Evolutionary conservation across 1,140 invertebrate species (phyloP).

Genomic region (Adelges cooleyi): DNA sequence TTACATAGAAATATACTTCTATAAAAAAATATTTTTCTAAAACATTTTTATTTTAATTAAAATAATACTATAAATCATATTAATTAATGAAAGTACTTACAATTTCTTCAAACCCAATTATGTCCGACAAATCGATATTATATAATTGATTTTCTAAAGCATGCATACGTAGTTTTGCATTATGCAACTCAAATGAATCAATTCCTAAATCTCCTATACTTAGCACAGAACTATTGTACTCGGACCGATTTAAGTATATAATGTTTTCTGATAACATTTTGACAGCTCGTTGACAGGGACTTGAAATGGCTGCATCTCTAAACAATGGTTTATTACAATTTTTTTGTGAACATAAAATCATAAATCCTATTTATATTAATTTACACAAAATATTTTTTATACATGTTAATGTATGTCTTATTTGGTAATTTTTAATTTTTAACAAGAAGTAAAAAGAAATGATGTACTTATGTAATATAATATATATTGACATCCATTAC

Average conservation of each 20-base stretch:
- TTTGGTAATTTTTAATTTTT: too few relatives aligned
- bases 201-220: slow-evolving; percentile 17
- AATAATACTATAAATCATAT: too few relatives aligned
- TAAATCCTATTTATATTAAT: too few relatives aligned
- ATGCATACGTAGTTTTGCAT: neutral
- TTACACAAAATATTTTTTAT: too few relatives aligned
- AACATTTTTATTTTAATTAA: too few relatives aligned
- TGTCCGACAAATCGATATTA: slow-evolving; percentile 2
- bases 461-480: too few relatives aligned
- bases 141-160: slow-evolving; percentile 21
- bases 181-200: slow-evolving; percentile 20
- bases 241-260: neutral
- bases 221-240: neutral
- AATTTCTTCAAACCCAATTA: slow-evolving; percentile 20
- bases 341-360: neutral
- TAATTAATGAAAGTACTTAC: too few relatives aligned
- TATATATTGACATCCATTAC: too few relatives aligned
- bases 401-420: too few relatives aligned
- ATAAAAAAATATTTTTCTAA: too few relatives aligned
- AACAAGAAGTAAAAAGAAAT: too few relatives aligned
- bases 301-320: slow-evolving; percentile 25
- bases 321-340: neutral
- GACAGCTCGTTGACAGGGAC: slow-evolving; percentile 9
- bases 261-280: slow-evolving; percentile 25
- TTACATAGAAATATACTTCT: too few relatives aligned